Percentiles rank a stretch among this genome's conserved stretches.
Conservation (phyloP, 1,140 invertebrate genomes). For the Papilio machaon region DNA sequence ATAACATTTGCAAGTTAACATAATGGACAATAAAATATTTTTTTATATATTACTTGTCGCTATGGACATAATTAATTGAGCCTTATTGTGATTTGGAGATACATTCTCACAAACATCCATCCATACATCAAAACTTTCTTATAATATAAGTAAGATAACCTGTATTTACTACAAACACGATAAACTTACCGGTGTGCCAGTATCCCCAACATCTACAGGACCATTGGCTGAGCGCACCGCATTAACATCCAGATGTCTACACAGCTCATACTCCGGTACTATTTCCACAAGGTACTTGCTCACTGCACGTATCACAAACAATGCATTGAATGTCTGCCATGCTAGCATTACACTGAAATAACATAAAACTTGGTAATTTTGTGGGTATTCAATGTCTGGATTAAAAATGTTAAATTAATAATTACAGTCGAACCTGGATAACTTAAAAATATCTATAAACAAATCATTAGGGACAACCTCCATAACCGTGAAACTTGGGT, state of each 20-base stretch:
- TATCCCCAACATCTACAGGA: slow-evolving; percentile 41
- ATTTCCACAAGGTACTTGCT: slow-evolving; percentile 94
- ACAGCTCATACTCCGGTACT: slow-evolving; percentile 88
- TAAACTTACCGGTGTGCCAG: slow-evolving; percentile 36
- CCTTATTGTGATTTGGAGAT: no score
- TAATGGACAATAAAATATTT: no score
- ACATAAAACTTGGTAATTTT: slow-evolving; percentile 16
- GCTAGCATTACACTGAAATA: slow-evolving; percentile 91
- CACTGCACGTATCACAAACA: slow-evolving; percentile 94
- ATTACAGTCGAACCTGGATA: not conserved
- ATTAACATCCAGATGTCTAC: slow-evolving; percentile 87
- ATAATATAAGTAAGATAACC: no score
- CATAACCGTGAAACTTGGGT: not conserved
- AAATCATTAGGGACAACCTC: no score
- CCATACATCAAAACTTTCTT: no score
- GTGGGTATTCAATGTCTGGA: no score
- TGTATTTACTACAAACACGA: not conserved
- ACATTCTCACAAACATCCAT: no score
- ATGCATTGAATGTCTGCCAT: slow-evolving; percentile 97
- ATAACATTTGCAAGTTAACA: no score
- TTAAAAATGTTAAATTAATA: not conserved
- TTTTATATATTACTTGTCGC: no score
- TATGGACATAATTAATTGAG: no score
- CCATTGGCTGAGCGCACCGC: slow-evolving; percentile 59
- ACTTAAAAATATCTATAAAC: no score